Base-by-base conservation (phyloP, 1,140 invertebrate species). In the Dermatophagoides farinae region DNA sequence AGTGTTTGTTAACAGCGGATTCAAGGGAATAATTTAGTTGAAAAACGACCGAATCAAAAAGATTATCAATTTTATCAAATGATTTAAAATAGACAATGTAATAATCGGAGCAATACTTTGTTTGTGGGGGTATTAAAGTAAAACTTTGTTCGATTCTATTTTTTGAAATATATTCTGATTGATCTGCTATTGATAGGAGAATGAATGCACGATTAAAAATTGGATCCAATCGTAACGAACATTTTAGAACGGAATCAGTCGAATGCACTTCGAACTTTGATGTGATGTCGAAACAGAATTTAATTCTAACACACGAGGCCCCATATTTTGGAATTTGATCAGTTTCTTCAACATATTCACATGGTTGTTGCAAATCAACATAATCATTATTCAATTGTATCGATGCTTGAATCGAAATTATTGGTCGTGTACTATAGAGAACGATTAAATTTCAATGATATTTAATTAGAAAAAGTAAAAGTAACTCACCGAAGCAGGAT, bases 401-500 rank as follows among this genome's bases (percentile, higher is more conserved):
- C 2, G 12, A 55, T 12, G 31, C 53, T 55, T 39, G 16, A 14
- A 55, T 39, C 22, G 53, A 44, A 4, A 40, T 31, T 1, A 55
- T 55, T 14, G 53, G 53, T 23, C 53, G 25, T 6, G n/a, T 50
- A 2, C 47, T 50, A n/a, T n/a, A 4, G 11, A 23, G 8, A 18
- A 20, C 20, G 12, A 50, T 50, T 50, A 6, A 18, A 50, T 5
- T 12, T 50, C 20, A 50, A 5, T 5, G 22, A 4, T 50, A 8
- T 25, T 50, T 50, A 5, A 20, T 5, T 12, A 12, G 4, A 50
- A 18, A 18, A 10, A 10, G 1, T 50, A 12, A 25, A 50, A 40
- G 12, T 55, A n/a, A 55, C n/a, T 46, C 20, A 60, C 53, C 60
- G 40, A 8, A 61, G 37, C 5, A 62, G 20, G 14, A 64, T 18